A percentile compares a stretch with the other conserved stretches of the same genome.
These are phyloP conservation scores for Aurelia aurita complex sp. Pacific DNA, from an alignment of 30 jellyfish, hydroid and myxozoan genomes.

Conservation along the genomic window DNA sequence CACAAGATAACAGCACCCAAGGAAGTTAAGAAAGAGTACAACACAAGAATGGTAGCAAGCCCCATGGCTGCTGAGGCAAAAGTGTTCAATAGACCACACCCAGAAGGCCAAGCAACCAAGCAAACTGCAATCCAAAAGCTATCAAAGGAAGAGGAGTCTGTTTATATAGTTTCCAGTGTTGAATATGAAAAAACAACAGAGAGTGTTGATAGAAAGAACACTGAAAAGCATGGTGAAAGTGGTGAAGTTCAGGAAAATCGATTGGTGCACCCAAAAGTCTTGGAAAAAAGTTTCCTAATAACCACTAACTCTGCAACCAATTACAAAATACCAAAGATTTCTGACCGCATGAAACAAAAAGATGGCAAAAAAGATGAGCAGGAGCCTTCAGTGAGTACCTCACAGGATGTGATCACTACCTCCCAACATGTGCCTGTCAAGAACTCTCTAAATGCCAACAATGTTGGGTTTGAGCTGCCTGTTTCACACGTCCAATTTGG, in stretches of 20 bases:
- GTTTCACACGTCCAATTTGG: conserved; percentile 63
- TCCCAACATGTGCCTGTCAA: too few relatives aligned
- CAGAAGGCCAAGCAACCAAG: neutral
- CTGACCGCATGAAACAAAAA: conserved; percentile 68
- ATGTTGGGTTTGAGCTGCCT: conserved; percentile 19
- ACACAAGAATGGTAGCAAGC: neutral
- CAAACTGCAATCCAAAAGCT: conserved; percentile 26
- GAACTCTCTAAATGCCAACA: neutral
- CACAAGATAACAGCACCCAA: neutral
- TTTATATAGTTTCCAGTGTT: conserved; percentile 82
- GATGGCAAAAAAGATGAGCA: conserved; percentile 47
- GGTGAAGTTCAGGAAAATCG: too few relatives aligned
- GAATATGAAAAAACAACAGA: conserved; percentile 29
- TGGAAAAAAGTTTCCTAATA: neutral
- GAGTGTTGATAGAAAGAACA: too few relatives aligned
- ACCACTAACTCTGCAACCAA: neutral
- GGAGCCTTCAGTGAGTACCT: too few relatives aligned
- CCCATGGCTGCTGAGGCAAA: too few relatives aligned
- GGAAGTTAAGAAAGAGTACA: neutral
- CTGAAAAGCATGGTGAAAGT: too few relatives aligned
- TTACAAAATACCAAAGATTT: conserved; percentile 29
- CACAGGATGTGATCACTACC: too few relatives aligned
- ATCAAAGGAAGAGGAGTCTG: conserved; percentile 34
- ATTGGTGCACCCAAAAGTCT: too few relatives aligned
- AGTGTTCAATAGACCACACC: neutral